Evolutionary conservation across 2,113 vertebrate genomes (phyloP).

Genomic region (Thinocorus orbignyianus): DNA sequence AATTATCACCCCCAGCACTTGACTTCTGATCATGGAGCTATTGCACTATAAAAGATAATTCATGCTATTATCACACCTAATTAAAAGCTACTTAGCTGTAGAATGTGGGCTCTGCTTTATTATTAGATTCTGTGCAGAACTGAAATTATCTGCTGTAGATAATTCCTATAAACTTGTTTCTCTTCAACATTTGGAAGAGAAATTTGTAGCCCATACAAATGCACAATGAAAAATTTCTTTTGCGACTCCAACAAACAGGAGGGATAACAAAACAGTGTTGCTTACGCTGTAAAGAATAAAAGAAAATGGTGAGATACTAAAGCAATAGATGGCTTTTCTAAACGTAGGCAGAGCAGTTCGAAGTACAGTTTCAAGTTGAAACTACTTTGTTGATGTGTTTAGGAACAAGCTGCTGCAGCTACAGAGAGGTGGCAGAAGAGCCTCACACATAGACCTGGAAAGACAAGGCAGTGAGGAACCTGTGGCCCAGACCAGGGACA

Average conservation of each 20-base stretch:
- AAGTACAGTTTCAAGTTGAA: not conserved
- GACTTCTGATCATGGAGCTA: slow-evolving; percentile 27
- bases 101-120: not conserved
- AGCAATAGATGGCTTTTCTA: not conserved
- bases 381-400: not conserved
- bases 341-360: not conserved
- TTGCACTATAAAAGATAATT: slow-evolving; percentile 35
- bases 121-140: slow-evolving; percentile 15
- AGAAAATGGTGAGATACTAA: not conserved
- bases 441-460: not conserved
- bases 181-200: not conserved
- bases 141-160: not conserved
- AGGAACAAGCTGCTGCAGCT: not conserved
- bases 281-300: not conserved
- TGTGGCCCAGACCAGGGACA: not conserved
- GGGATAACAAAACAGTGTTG: not conserved
- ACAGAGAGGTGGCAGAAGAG: slow-evolving; percentile 43
- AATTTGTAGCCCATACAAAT: not conserved
- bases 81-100: slow-evolving; percentile 49
- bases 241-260: not conserved
- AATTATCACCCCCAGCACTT: not conserved
- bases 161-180: slow-evolving; percentile 18
- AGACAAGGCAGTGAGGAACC: not conserved
- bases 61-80: slow-evolving; percentile 43
- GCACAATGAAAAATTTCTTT: not conserved